Evolutionary conservation across 2,113 vertebrate species (phyloP).

Genomic region (Arothron firmamentum): DNA sequence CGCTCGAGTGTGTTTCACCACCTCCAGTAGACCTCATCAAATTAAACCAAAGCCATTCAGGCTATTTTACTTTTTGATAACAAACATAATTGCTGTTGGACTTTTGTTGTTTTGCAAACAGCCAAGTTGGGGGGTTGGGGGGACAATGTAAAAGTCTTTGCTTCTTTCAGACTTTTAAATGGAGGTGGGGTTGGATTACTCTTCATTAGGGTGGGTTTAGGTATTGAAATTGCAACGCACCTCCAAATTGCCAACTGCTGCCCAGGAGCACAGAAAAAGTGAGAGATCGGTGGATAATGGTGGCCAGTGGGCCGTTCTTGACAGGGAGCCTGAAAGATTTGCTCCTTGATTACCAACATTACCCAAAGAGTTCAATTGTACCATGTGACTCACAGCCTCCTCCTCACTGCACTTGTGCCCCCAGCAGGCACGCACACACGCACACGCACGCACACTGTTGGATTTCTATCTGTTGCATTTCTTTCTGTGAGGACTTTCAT

Average conservation of each 20-base stretch:
- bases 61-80: background rate
- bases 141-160: no score
- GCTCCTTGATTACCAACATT: constrained; percentile 60
- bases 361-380: constrained; percentile 55
- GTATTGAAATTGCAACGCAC: constrained; percentile 1
- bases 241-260: constrained; percentile 30
- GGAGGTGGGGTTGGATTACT: background rate
- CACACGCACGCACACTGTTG: no score
- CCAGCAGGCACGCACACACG: no score
- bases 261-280: constrained; percentile 13
- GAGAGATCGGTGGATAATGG: constrained; percentile 40
- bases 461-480: no score
- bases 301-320: constrained; percentile 53
- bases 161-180: no score
- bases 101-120: background rate
- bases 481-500: no score
- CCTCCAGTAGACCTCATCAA: background rate
- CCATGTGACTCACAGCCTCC: constrained; percentile 26
- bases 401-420: background rate
- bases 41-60: background rate
- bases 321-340: constrained; percentile 51
- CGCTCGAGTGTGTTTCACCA: background rate
- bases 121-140: no score
- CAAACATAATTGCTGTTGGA: background rate
- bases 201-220: background rate